Percentiles rank a stretch among this genome's conserved stretches.
These are phyloP conservation scores for Synanthedon vespiformis DNA, from an alignment of 2,888 invertebrate genomes.

Conservation along the genomic window DNA sequence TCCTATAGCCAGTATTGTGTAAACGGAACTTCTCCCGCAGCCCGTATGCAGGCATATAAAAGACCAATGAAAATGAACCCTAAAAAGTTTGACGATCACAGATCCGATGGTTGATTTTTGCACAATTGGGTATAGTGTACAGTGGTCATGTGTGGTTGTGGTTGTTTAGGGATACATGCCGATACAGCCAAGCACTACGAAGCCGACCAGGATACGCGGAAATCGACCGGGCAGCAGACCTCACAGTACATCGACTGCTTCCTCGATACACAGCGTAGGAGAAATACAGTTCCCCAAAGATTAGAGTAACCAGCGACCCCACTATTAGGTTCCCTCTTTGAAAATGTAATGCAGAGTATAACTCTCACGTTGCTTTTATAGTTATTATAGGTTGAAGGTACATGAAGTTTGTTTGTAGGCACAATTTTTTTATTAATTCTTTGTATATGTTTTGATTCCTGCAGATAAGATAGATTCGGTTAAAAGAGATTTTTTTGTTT, in stretches of 20 bases:
- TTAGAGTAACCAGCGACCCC: slow-evolving; percentile 26
- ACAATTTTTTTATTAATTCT: too few species aligned
- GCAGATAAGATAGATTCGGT: background rate
- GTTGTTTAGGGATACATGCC: slow-evolving; percentile 26
- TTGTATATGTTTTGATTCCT: too few species aligned
- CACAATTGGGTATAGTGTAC: background rate
- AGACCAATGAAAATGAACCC: background rate
- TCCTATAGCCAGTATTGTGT: too few species aligned
- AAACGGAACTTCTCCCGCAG: too few species aligned
- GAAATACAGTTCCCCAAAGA: background rate
- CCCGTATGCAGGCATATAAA: too few species aligned
- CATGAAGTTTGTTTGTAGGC: too few species aligned
- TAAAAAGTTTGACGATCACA: background rate
- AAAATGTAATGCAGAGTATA: background rate
- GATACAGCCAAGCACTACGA: slow-evolving; percentile 13
- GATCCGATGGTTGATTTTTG: background rate
- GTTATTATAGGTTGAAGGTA: too few species aligned
- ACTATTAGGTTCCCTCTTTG: slow-evolving; percentile 20
- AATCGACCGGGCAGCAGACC: slow-evolving; percentile 7
- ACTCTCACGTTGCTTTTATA: background rate
- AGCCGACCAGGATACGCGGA: slow-evolving; percentile 2
- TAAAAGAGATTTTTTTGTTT: background rate
- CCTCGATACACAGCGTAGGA: slow-evolving; percentile 4
- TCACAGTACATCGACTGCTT: slow-evolving; percentile 13
- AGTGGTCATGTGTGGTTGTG: background rate